Percentiles rank a stretch among this genome's conserved stretches.
These are phyloP conservation scores for Lagenorhynchus albirostris DNA, from an alignment of 2,113 vertebrate genomes.

Conservation along the genomic window DNA sequence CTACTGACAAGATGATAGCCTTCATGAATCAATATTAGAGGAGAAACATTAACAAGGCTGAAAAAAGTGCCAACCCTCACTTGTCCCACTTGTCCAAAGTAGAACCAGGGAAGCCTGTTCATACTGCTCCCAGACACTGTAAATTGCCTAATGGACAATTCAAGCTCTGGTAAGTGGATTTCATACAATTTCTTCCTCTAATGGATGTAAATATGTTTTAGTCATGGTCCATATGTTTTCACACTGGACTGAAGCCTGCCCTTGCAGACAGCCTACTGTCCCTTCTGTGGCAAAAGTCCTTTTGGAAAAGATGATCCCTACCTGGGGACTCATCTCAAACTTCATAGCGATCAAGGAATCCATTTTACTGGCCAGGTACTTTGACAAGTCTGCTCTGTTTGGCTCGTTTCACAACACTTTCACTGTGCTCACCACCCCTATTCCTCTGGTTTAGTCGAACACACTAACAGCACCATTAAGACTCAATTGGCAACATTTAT, in stretches of 20 bases:
- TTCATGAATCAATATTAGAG: background rate
- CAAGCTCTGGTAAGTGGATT: background rate
- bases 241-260: background rate
- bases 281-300: background rate
- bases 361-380: background rate
- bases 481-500: background rate
- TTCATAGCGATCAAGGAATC: background rate
- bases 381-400: background rate
- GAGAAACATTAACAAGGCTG: background rate
- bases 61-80: background rate
- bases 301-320: background rate
- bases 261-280: background rate
- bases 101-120: background rate
- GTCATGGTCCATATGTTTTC: background rate
- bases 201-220: background rate
- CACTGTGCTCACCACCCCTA: background rate
- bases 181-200: background rate
- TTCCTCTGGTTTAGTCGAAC: background rate
- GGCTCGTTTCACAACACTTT: background rate
- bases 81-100: background rate
- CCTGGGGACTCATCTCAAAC: background rate
- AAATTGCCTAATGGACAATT: background rate
- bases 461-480: background rate
- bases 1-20: background rate
- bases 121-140: background rate